A percentile compares a stretch with the other conserved stretches of the same genome.
Evolutionary conservation across 2,888 invertebrate genomes (phyloP).

Genomic region (Antheraea yamamai): DNA sequence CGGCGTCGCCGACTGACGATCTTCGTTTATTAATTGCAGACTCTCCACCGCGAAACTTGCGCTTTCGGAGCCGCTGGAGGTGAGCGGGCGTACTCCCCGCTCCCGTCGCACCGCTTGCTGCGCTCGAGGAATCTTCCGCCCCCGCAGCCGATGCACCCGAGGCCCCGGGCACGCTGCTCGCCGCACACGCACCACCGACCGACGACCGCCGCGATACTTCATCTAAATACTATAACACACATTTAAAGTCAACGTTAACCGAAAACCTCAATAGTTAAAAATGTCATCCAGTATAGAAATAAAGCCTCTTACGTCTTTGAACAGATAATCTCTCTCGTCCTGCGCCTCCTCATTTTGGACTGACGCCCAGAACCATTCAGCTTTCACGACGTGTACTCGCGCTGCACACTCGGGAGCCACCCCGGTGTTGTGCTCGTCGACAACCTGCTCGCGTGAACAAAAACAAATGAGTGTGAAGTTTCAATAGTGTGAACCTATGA

Average conservation of each 20-base stretch:
- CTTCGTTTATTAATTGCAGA: conserved; percentile 88
- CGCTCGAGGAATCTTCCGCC: conserved; percentile 40
- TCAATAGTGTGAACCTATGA: not conserved
- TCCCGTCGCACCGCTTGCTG: conserved; percentile 35
- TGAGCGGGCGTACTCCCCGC: conserved; percentile 63
- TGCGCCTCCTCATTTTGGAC: conserved; percentile 97
- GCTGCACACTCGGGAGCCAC: conserved; percentile 87
- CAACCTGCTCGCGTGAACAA: conserved; percentile 84
- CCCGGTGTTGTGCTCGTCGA: conserved; percentile 89
- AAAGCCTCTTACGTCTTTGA: conserved; percentile 88
- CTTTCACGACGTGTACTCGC: conserved; percentile 90
- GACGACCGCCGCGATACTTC: conserved; percentile 78
- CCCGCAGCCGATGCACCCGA: conserved; percentile 43
- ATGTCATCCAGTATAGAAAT: not conserved
- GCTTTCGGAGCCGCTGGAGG: conserved; percentile 85
- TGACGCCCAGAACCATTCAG: conserved; percentile 99
- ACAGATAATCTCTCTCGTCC: conserved; percentile 94
- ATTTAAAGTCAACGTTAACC: not conserved
- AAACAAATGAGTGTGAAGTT: not conserved
- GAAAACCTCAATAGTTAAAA: not conserved
- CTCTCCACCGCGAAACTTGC: conserved; percentile 85
- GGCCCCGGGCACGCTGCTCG: conserved; percentile 32
- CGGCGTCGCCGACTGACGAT: conserved; percentile 93
- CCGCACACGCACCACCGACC: conserved; percentile 54
- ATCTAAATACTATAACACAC: conserved; percentile 65